Evolutionary conservation across 2,888 invertebrate species (phyloP).

Genomic region (Coelogynopora nodosa): DNA sequence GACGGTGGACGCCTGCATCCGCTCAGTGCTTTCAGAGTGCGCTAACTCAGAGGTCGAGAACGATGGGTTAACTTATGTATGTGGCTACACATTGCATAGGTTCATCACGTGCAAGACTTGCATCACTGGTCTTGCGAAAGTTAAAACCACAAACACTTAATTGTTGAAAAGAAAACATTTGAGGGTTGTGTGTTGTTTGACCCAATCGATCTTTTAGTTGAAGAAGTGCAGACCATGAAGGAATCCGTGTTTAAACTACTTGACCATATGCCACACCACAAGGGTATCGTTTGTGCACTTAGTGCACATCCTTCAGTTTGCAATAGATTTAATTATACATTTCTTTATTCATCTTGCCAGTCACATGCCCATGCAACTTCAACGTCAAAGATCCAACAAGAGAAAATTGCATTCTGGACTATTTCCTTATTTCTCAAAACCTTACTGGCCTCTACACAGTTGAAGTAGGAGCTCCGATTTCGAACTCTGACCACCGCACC

Average conservation of each 20-base stretch:
- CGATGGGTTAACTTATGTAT: background rate
- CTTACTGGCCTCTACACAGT: too few relatives aligned
- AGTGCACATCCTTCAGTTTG: background rate
- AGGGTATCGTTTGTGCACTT: background rate
- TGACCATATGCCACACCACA: background rate
- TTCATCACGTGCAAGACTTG: background rate
- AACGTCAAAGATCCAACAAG: too few relatives aligned
- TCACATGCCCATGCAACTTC: background rate
- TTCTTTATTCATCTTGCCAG: background rate
- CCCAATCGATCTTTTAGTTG: slow-evolving; percentile 2
- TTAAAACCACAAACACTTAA: background rate
- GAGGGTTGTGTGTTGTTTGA: slow-evolving; percentile 6
- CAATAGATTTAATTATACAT: background rate
- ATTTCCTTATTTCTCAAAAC: too few relatives aligned
- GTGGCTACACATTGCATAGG: background rate
- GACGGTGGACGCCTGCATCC: slow-evolving; percentile 3
- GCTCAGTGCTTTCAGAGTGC: background rate
- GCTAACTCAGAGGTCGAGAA: background rate
- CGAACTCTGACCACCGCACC: too few relatives aligned
- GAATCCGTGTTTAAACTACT: slow-evolving; percentile 2
- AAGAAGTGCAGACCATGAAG: slow-evolving; percentile 28
- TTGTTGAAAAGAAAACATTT: background rate
- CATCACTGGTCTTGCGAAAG: background rate
- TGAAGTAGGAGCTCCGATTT: too few relatives aligned
- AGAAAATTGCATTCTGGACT: too few relatives aligned